Evolutionary conservation across 2,888 invertebrate species (phyloP).

Genomic region (Amphipoea lucens): DNA sequence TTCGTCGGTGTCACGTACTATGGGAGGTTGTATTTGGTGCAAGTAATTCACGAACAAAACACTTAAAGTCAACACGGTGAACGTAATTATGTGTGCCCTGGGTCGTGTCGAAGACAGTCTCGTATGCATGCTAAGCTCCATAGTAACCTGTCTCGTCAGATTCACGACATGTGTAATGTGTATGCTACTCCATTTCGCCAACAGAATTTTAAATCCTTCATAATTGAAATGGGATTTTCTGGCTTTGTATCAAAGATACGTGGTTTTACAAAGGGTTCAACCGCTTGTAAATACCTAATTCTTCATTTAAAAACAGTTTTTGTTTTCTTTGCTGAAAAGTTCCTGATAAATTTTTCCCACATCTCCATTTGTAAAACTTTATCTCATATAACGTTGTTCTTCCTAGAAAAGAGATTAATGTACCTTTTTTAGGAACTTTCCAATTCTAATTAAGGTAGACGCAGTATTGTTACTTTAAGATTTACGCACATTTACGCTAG

Average conservation of each 20-base stretch:
- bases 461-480: slow-evolving; percentile 22
- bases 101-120: slow-evolving; percentile 68
- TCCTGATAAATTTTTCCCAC: background rate
- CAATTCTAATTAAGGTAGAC: background rate
- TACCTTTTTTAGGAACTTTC: background rate
- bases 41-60: slow-evolving; percentile 71
- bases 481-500: slow-evolving; percentile 37
- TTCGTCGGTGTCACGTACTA: slow-evolving; percentile 5
- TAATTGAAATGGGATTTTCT: slow-evolving; percentile 52
- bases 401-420: slow-evolving; percentile 16
- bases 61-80: slow-evolving; percentile 70
- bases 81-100: slow-evolving; percentile 76
- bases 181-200: slow-evolving; percentile 49
- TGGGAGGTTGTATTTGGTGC: slow-evolving; percentile 43
- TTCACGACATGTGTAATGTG: slow-evolving; percentile 31
- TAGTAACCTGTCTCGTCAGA: slow-evolving; percentile 46
- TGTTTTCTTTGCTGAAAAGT: background rate
- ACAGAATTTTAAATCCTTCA: slow-evolving; percentile 55
- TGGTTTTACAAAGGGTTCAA: slow-evolving; percentile 2
- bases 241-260: slow-evolving; percentile 21
- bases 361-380: background rate
- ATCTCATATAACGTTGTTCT: background rate
- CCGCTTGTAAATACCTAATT: background rate
- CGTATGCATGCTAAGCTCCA: slow-evolving; percentile 68
- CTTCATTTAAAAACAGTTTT: background rate